phyloP scores from a whole-genome alignment of 2,797 vertebrate species.

The Chloroceryle amazona region DNA sequence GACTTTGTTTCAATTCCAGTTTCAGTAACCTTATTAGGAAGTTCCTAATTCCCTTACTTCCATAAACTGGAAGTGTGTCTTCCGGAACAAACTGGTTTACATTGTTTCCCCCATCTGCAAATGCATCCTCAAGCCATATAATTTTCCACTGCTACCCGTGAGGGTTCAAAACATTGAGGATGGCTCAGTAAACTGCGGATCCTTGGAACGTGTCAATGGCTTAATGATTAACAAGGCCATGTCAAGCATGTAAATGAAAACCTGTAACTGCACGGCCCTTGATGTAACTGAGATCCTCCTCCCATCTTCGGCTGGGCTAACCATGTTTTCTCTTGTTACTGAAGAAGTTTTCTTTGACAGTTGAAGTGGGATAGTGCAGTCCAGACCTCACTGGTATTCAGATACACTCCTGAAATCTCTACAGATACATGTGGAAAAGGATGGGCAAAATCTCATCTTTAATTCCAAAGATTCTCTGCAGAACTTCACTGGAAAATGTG shows the following conservation, averaged over 20 bases:
- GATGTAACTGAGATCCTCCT: background rate
- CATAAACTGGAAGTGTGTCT: background rate
- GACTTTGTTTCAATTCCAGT: background rate
- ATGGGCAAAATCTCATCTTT: background rate
- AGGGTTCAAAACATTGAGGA: background rate
- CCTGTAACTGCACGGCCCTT: background rate
- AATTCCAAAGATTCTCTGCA: background rate
- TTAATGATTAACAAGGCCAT: background rate
- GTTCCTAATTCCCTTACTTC: background rate
- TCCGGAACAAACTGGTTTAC: background rate
- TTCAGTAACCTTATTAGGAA: background rate
- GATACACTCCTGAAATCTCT: background rate
- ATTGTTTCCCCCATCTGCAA: background rate
- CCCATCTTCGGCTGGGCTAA: background rate
- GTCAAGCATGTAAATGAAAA: background rate
- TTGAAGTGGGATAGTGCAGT: background rate
- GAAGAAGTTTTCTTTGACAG: background rate
- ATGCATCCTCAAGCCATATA: background rate
- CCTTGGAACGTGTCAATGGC: background rate
- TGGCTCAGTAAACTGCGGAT: background rate
- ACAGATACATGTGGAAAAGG: background rate
- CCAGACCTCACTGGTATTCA: background rate
- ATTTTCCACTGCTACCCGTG: background rate
- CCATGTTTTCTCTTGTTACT: background rate
- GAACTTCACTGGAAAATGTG: background rate